Percentiles rank a stretch among this genome's conserved stretches.
These are phyloP conservation scores for Taurulus bubalis DNA, from an alignment of 2,113 vertebrate genomes.

Conservation along the genomic window DNA sequence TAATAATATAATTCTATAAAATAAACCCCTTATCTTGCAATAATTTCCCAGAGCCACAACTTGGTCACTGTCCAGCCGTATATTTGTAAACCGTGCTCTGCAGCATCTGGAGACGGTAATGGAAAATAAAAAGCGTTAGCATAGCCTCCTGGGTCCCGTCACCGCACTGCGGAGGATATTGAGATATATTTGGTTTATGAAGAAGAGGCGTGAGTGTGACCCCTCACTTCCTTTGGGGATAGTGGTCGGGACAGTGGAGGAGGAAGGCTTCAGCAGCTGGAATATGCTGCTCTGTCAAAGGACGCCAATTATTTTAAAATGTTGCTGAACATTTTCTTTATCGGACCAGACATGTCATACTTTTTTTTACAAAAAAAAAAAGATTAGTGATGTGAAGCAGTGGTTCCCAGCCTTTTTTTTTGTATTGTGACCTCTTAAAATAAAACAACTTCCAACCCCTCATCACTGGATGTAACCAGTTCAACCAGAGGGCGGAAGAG, in stretches of 20 bases:
- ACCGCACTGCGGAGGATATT: constrained; percentile 12
- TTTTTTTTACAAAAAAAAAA: neutral
- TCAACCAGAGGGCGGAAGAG: neutral
- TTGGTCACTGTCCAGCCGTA: constrained; percentile 32
- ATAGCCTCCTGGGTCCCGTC: constrained; percentile 44
- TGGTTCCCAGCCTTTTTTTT: neutral
- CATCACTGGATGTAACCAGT: neutral
- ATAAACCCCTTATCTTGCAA: neutral
- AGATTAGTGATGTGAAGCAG: neutral
- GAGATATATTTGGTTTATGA: constrained; percentile 67
- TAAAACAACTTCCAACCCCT: neutral
- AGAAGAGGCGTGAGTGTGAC: constrained; percentile 52
- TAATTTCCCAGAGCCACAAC: neutral
- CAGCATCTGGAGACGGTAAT: constrained; percentile 39
- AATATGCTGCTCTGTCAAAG: neutral
- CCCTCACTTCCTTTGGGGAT: constrained; percentile 47
- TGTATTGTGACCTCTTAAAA: neutral
- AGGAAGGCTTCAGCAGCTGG: neutral
- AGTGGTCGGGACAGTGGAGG: neutral
- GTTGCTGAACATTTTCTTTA: constrained; percentile 5
- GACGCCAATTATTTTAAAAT: neutral
- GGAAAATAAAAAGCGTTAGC: constrained; percentile 47
- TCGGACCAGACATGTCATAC: neutral
- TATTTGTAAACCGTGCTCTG: constrained; percentile 17
- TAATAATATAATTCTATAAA: neutral